phyloP scores from a whole-genome alignment of 2,888 invertebrate species.

The Trissolcus japonicus region DNA sequence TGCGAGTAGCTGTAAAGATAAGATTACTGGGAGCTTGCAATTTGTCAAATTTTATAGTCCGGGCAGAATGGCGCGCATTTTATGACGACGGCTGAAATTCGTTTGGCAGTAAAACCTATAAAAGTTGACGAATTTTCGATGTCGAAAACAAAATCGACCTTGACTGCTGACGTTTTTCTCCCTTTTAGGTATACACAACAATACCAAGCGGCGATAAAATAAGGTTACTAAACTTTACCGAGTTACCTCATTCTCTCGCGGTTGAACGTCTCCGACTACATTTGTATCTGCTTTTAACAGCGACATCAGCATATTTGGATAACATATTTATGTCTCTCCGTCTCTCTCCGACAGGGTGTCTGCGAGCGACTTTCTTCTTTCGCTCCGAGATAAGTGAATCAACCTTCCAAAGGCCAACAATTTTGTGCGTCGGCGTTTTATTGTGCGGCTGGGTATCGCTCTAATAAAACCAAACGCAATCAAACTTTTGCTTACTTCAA shows the following conservation, averaged over 20 bases:
- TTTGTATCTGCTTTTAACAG: slow-evolving; percentile 43
- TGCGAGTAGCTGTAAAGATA: slow-evolving; percentile 42
- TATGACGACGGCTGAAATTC: slow-evolving; percentile 8
- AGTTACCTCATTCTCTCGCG: slow-evolving; percentile 47
- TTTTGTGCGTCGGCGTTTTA: slow-evolving; percentile 45
- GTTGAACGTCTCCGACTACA: slow-evolving; percentile 16
- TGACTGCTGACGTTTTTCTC: slow-evolving; percentile 13
- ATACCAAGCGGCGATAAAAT: slow-evolving; percentile 35
- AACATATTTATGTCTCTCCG: slow-evolving; percentile 43
- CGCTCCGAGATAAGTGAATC: slow-evolving; percentile 41
- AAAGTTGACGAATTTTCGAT: slow-evolving; percentile 10
- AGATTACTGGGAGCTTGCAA: slow-evolving; percentile 38
- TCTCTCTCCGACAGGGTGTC: slow-evolving; percentile 9
- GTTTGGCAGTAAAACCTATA: slow-evolving; percentile 7
- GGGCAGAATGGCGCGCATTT: slow-evolving; percentile 6
- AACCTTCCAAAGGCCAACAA: slow-evolving; percentile 47
- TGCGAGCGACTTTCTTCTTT: slow-evolving; percentile 16
- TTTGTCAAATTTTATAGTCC: slow-evolving; percentile 42
- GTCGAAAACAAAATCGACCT: slow-evolving; percentile 3
- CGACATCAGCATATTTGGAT: slow-evolving; percentile 51
- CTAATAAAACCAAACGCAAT: slow-evolving; percentile 44
- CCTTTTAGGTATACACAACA: slow-evolving; percentile 15
- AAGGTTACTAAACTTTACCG: slow-evolving; percentile 56
- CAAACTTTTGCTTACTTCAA: slow-evolving; percentile 41
- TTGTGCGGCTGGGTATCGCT: slow-evolving; percentile 34